These are phyloP conservation scores for Octonoba sinensis DNA, from an alignment of 2,888 invertebrate species.

Conservation along the genomic window DNA sequence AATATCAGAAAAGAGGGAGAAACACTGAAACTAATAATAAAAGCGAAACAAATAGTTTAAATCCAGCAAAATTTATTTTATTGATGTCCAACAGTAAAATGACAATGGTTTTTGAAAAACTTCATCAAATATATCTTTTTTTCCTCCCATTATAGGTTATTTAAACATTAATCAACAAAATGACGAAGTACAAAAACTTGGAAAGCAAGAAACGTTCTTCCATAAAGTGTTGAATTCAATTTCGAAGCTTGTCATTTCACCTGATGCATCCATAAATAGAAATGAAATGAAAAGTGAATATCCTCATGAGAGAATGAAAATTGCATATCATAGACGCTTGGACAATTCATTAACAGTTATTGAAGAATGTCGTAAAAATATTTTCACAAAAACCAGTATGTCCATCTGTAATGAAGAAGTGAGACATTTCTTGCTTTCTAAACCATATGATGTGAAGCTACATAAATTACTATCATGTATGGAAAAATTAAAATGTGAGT, in stretches of 20 bases:
- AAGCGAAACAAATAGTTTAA: too few relatives aligned
- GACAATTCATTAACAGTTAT: constrained; percentile 7
- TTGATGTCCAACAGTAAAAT: too few relatives aligned
- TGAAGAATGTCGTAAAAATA: constrained; percentile 24
- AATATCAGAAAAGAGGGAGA: too few relatives aligned
- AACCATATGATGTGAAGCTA: neutral
- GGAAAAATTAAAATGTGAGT: too few relatives aligned
- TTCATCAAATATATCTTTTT: neutral
- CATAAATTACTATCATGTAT: neutral
- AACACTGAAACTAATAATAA: too few relatives aligned
- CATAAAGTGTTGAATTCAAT: neutral
- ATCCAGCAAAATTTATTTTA: too few relatives aligned
- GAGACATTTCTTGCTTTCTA: constrained; percentile 15
- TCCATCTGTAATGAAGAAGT: neutral
- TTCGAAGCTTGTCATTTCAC: too few relatives aligned
- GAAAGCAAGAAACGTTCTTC: neutral
- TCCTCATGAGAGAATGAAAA: neutral
- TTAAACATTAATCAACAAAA: neutral
- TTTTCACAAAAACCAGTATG: neutral
- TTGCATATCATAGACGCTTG: neutral
- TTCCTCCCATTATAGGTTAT: constrained; percentile 11
- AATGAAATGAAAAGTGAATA: neutral
- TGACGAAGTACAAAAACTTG: neutral
- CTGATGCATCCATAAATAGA: too few relatives aligned
- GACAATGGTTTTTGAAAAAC: too few relatives aligned